These are phyloP conservation scores for Xestobium rufovillosum DNA, from an alignment of 2,888 invertebrate species.

Conservation along the genomic window DNA sequence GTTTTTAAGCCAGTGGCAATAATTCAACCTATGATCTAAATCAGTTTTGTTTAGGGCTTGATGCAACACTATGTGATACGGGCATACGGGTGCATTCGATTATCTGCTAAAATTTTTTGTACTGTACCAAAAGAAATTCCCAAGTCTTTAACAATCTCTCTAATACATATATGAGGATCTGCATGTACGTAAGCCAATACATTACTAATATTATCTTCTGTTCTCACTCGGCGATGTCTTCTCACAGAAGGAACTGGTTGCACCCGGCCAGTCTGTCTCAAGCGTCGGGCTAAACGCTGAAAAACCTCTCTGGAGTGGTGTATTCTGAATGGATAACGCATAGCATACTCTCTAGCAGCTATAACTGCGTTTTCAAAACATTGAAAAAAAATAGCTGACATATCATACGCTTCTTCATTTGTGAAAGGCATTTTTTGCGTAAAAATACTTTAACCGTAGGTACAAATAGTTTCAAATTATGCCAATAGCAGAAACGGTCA, in stretches of 20 bases:
- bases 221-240: neutral
- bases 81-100: too few species aligned
- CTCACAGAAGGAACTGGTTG: slow-evolving; percentile 1
- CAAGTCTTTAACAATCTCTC: neutral
- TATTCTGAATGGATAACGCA: too few species aligned
- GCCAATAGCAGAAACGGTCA: too few species aligned
- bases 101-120: neutral
- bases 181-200: neutral
- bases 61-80: too few species aligned
- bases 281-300: too few species aligned
- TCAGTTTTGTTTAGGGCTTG: too few species aligned
- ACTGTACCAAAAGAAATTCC: slow-evolving; percentile 2
- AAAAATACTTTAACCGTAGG: too few species aligned
- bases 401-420: slow-evolving; percentile 1
- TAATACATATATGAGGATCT: neutral
- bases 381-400: slow-evolving; percentile 1
- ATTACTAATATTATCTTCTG: neutral
- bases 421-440: slow-evolving; percentile 1
- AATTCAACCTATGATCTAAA: too few species aligned
- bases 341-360: neutral
- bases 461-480: too few species aligned
- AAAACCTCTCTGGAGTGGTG: too few species aligned
- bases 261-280: too few species aligned
- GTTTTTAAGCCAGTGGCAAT: neutral
- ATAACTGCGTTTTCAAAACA: slow-evolving; percentile 1